Evolutionary conservation across 2,797 vertebrate genomes (phyloP), one percentile per base, ranked within the genome.

Genomic region (Erethizon dorsatum): DNA sequence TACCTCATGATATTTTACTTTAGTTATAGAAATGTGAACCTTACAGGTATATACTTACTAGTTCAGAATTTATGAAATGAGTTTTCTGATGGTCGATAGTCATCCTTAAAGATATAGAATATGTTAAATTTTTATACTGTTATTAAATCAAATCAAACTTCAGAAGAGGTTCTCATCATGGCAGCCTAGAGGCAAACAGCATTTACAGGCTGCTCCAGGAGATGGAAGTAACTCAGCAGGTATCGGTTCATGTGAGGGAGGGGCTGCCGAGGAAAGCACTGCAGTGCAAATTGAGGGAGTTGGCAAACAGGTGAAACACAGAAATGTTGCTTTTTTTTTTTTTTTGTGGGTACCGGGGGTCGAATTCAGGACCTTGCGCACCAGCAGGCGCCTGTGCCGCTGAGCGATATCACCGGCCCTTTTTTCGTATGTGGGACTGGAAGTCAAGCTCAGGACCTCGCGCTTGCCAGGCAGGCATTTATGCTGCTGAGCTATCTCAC

Each of bases 111-210:
- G 86, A 91, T 91, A 83, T 88, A 92, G 9, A 77, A 79, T 50
- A 77, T 20, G 47, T 33, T 73, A 82, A 78, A 37, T 54, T 65
- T 95, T 95, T 95, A 45, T 95, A 73, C 67, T 86, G 47, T 88
- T 95, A 88, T 86, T 91, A 91, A 78, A 97, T 67, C 95, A 83
- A 79, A 88, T 80, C 20, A 92, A 91, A 33, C 31, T 96, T 94
- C 61, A 73, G 45, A 26, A 77, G 45, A 26, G 45, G 15, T 15
- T 77, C 37, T 75, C 41, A 71, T 41, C n/a, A 45, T 41, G 41
- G 71, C 41, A 73, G 22, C 7, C 12, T 41, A 37, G 69, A 71
- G n/a, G 37, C 69, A 41, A 71, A 41, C 69, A 41, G 69, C n/a
- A 71, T 28, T 75, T 26, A 47, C 5, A 45, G 13, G 71, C 41